A percentile compares a stretch with the other conserved stretches of the same genome.
Evolutionary conservation across 1,140 invertebrate species (phyloP).

Genomic region (Sycobia sp.): DNA sequence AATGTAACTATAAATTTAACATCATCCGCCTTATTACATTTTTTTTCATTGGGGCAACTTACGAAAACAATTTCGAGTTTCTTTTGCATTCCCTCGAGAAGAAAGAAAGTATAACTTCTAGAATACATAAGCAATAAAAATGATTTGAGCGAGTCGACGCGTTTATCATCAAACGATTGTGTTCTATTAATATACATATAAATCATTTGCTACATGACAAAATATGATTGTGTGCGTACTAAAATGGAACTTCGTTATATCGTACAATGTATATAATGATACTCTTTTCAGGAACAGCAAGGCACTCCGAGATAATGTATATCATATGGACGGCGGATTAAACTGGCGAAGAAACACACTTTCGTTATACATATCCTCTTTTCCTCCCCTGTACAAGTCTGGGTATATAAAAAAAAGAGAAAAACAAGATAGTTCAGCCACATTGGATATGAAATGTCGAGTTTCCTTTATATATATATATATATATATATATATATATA

Average conservation of each 20-base stretch:
- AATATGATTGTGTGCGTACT: conserved; percentile 7
- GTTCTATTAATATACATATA: too few relatives aligned
- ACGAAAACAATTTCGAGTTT: too few relatives aligned
- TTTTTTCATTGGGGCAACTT: too few relatives aligned
- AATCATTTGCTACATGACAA: conserved; percentile 18
- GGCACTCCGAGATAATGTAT: conserved; percentile 17
- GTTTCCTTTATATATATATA: too few relatives aligned
- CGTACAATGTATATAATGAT: too few relatives aligned
- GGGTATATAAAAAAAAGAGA: conserved; percentile 27
- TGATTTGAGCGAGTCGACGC: neutral
- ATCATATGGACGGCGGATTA: neutral
- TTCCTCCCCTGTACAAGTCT: neutral
- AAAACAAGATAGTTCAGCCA: too few relatives aligned
- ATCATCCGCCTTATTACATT: too few relatives aligned
- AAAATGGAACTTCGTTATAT: conserved; percentile 1
- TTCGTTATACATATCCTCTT: neutral
- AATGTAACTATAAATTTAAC: too few relatives aligned
- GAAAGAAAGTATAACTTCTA: too few relatives aligned
- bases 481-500: too few relatives aligned
- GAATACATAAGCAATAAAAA: too few relatives aligned
- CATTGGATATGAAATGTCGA: neutral
- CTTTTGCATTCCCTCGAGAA: too few relatives aligned
- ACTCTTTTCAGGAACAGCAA: neutral
- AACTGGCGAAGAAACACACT: neutral
- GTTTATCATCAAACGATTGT: neutral